A percentile compares a stretch with the other conserved stretches of the same genome.
These are phyloP conservation scores for Nephotettix cincticeps DNA, from an alignment of 1,140 invertebrate species.

Conservation along the genomic window DNA sequence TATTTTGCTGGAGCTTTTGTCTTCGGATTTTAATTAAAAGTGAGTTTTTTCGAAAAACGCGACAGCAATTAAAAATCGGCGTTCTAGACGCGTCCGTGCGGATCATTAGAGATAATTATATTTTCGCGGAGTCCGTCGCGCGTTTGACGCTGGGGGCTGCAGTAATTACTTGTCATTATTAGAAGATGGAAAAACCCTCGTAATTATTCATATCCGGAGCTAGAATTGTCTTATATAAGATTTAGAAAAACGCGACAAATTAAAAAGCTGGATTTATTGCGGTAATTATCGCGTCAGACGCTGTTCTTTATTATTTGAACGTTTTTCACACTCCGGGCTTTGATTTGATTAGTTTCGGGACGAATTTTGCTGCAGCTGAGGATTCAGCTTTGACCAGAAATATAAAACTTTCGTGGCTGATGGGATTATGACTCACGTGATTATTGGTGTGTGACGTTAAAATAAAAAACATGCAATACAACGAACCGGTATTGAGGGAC, in stretches of 20 bases:
- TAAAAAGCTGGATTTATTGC: constrained; percentile 13
- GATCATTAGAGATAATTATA: too few relatives aligned
- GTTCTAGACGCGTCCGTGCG: neutral
- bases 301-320: constrained; percentile 5
- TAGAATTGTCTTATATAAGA: too few relatives aligned
- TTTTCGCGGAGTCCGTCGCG: neutral
- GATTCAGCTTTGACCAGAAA: too few relatives aligned
- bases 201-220: constrained; percentile 17
- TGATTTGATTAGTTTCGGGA: too few relatives aligned
- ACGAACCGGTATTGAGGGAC: too few relatives aligned
- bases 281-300: constrained; percentile 13
- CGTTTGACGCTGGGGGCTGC: neutral
- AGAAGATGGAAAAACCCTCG: constrained; percentile 17
- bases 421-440: too few relatives aligned
- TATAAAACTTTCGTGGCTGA: too few relatives aligned
- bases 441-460: too few relatives aligned
- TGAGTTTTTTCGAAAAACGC: neutral
- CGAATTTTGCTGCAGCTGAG: too few relatives aligned
- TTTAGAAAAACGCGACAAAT: constrained; percentile 19
- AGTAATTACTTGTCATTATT: constrained; percentile 20
- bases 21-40: neutral
- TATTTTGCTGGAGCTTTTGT: neutral
- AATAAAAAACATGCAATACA: too few relatives aligned
- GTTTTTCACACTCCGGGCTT: too few relatives aligned
- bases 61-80: constrained; percentile 11